Percentiles rank a stretch among this genome's conserved stretches.
These are phyloP conservation scores for Muscicapa adusta DNA, from an alignment of 2,113 vertebrate genomes.

Conservation along the genomic window DNA sequence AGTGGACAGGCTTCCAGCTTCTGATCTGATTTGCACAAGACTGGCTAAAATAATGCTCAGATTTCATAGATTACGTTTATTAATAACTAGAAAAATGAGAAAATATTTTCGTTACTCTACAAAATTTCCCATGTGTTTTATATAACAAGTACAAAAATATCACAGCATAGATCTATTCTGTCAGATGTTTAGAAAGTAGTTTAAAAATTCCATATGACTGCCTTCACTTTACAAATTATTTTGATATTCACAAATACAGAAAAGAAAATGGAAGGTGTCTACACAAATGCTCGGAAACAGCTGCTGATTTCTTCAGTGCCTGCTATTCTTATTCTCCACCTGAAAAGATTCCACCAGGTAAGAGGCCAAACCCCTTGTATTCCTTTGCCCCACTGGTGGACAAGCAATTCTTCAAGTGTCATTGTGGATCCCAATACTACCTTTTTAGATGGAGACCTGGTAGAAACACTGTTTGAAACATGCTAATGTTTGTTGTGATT, in stretches of 20 bases:
- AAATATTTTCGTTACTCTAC: neutral
- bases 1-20: neutral
- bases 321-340: slow-evolving; percentile 90
- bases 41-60: neutral
- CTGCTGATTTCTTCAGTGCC: slow-evolving; percentile 91
- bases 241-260: slow-evolving; percentile 70
- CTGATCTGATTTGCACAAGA: neutral
- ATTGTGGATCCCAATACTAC: neutral
- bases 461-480: neutral
- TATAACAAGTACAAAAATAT: neutral
- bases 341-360: slow-evolving; percentile 98
- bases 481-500: neutral
- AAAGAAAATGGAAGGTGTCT: slow-evolving; percentile 85
- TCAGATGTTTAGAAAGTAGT: neutral
- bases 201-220: neutral
- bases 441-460: neutral
- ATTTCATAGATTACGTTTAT: neutral
- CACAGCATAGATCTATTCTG: neutral
- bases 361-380: neutral
- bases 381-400: neutral
- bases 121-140: neutral
- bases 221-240: neutral
- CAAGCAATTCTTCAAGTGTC: neutral
- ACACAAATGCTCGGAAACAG: slow-evolving; percentile 95
- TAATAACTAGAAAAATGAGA: neutral